These are phyloP conservation scores for Brachypalpus laphriformis DNA, from an alignment of 2,888 invertebrate genomes.

Conservation along the genomic window DNA sequence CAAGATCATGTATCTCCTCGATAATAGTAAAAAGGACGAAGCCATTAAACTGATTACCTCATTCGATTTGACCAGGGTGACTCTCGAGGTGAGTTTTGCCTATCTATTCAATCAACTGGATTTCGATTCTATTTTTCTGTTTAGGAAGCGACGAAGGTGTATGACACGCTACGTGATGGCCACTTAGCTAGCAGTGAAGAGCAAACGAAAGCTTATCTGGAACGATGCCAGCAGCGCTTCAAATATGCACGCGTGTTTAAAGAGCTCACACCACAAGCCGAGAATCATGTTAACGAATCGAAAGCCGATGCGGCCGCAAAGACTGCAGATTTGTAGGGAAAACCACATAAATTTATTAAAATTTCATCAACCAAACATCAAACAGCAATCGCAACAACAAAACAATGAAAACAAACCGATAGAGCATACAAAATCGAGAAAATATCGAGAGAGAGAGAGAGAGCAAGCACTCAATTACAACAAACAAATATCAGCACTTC, in stretches of 20 bases:
- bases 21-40: conserved; percentile 86
- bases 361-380: conserved; percentile 65
- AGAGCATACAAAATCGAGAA: conserved; percentile 25
- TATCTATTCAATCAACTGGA: not conserved
- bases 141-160: conserved; percentile 92
- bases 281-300: conserved; percentile 75
- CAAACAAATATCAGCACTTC: conserved; percentile 71
- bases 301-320: conserved; percentile 70
- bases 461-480: conserved; percentile 38
- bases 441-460: conserved; percentile 18
- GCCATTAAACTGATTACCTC: conserved; percentile 86
- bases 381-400: conserved; percentile 49
- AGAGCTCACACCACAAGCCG: conserved; percentile 76
- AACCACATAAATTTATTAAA: conserved; percentile 52
- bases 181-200: conserved; percentile 91
- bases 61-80: conserved; percentile 83
- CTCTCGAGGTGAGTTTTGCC: conserved; percentile 80
- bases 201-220: conserved; percentile 87
- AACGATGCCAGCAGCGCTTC: conserved; percentile 89
- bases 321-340: conserved; percentile 77
- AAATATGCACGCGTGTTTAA: conserved; percentile 91
- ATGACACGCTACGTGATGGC: conserved; percentile 90
- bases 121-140: conserved; percentile 75
- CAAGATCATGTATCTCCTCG: conserved; percentile 90
- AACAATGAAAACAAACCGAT: conserved; percentile 38